Evolutionary conservation across 2,797 vertebrate genomes (phyloP).

Genomic region (Artibeus jamaicensis): DNA sequence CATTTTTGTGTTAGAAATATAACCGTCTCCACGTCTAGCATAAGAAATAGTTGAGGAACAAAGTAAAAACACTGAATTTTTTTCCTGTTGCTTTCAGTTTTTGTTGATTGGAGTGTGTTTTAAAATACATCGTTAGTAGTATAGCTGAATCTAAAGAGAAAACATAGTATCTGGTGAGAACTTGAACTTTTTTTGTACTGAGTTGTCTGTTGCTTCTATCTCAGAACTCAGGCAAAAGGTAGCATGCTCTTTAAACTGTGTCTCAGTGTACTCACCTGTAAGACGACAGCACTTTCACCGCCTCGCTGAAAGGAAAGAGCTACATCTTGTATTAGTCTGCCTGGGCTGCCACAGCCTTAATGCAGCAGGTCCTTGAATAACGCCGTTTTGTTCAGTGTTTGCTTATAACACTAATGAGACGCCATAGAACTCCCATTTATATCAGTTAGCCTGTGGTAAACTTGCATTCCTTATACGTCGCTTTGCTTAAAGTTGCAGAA

Average conservation of each 20-base stretch:
- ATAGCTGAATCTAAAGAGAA: not conserved
- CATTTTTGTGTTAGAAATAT: not conserved
- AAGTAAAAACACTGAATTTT: not conserved
- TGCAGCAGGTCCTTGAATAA: not conserved
- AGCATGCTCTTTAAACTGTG: not conserved
- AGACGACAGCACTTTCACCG: not conserved
- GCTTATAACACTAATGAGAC: not conserved
- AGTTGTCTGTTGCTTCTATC: not conserved
- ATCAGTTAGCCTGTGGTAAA: not conserved
- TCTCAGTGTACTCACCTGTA: not conserved
- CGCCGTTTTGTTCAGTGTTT: not conserved
- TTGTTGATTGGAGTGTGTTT: not conserved
- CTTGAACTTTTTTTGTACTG: not conserved
- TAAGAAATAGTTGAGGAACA: not conserved
- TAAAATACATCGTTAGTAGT: not conserved
- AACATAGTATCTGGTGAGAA: not conserved
- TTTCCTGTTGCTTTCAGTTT: not conserved
- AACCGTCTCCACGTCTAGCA: not conserved
- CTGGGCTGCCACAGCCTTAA: not conserved
- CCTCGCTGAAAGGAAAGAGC: not conserved
- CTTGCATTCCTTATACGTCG: not conserved
- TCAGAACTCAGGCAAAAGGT: not conserved
- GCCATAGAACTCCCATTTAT: not conserved
- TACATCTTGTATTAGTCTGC: not conserved
- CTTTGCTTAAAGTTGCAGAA: not conserved